Conservation (phyloP, 2,888 invertebrate species). For the Matsumyia berberina region DNA sequence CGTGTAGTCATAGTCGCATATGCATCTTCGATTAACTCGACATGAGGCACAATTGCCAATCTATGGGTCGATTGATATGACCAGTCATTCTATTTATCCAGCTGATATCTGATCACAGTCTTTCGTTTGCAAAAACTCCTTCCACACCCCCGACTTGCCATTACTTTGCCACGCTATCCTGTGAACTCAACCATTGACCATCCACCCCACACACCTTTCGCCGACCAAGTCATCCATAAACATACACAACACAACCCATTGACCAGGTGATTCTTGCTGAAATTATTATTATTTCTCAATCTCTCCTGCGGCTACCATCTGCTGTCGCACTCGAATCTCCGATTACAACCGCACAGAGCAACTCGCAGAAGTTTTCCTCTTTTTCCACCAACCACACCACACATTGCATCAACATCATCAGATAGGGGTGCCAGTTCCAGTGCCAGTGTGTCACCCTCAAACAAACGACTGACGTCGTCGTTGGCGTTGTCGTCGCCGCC, state of each 20-base stretch:
- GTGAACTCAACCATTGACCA: slow-evolving; percentile 1
- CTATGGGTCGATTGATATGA: too few relatives aligned
- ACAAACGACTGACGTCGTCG: slow-evolving; percentile 56
- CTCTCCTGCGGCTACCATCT: slow-evolving; percentile 51
- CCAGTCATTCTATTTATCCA: too few relatives aligned
- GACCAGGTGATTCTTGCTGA: slow-evolving; percentile 58
- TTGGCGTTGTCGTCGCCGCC: slow-evolving; percentile 13
- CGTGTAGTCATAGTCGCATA: too few relatives aligned
- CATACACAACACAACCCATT: slow-evolving; percentile 1
- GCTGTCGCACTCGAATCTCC: slow-evolving; percentile 50
- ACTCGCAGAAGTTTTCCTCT: slow-evolving; percentile 27
- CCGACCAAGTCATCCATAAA: slow-evolving; percentile 6
- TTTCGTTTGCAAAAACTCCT: too few relatives aligned
- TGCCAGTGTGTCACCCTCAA: slow-evolving; percentile 50
- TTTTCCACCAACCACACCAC: slow-evolving; percentile 2
- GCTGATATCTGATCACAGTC: too few relatives aligned
- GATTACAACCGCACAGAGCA: slow-evolving; percentile 63
- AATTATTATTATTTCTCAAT: slow-evolving; percentile 57
- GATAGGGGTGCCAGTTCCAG: slow-evolving; percentile 59
- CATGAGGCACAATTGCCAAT: too few relatives aligned
- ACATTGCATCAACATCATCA: slow-evolving; percentile 27
- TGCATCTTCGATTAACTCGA: too few relatives aligned
- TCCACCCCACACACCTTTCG: neutral
- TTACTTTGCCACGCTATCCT: neutral
- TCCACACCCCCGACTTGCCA: too few relatives aligned